Conservation (phyloP, 2,113 vertebrate genomes). For the Natator depressus region DNA sequence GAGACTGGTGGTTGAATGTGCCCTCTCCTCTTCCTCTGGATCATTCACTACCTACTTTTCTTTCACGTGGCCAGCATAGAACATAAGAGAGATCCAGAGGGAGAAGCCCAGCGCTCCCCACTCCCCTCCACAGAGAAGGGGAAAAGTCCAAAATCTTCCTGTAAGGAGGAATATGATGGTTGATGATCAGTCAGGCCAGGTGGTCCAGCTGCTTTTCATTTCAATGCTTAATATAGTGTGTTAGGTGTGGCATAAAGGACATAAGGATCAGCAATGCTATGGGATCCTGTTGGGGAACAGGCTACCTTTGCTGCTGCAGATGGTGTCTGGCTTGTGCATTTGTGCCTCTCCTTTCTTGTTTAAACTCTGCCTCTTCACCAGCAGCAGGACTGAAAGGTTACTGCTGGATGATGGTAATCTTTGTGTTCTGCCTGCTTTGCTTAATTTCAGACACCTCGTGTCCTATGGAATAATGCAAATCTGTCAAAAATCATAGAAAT, state of each 20-base stretch:
- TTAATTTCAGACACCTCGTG: not conserved
- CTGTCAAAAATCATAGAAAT: not conserved
- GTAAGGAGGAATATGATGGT: not conserved
- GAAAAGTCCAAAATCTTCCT: not conserved
- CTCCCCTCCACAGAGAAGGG: not conserved
- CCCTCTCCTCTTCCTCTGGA: not conserved
- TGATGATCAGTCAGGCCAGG: not conserved
- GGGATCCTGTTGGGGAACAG: not conserved
- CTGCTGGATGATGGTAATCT: not conserved
- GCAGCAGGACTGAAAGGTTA: not conserved
- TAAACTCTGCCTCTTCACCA: not conserved
- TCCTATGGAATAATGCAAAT: not conserved
- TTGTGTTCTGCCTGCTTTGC: fast-evolving
- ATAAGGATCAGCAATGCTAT: not conserved
- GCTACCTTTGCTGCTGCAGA: not conserved
- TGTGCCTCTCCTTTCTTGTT: not conserved
- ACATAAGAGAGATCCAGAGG: not conserved
- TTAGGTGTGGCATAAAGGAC: not conserved
- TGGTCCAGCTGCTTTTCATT: not conserved
- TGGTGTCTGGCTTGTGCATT: not conserved
- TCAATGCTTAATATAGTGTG: not conserved
- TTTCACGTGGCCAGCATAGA: not conserved
- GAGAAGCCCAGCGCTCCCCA: not conserved
- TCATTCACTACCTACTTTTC: not conserved
- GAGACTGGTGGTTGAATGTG: not conserved